A percentile compares a stretch with the other conserved stretches of the same genome.
phyloP scores from a whole-genome alignment of 1,140 invertebrate genomes.

The Apis mellifera region DNA sequence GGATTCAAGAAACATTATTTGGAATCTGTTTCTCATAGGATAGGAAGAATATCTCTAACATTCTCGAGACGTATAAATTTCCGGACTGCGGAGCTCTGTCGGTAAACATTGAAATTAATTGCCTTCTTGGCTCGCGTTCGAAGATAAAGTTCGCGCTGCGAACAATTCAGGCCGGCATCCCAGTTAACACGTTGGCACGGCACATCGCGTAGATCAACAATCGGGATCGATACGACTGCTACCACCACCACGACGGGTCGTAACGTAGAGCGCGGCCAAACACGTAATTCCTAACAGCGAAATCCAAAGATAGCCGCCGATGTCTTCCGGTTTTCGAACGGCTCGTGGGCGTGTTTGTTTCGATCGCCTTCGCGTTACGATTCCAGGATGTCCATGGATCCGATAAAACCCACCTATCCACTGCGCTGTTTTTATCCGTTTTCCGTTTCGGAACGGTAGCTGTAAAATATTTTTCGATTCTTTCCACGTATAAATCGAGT shows the following conservation, averaged over 20 bases:
- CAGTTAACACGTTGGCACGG: constrained; percentile 3
- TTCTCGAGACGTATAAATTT: not conserved
- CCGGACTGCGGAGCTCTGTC: not conserved
- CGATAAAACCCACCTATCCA: not conserved
- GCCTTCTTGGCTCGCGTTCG: not conserved
- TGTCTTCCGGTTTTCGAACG: constrained; percentile 18
- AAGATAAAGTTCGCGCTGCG: no score
- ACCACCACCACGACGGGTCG: not conserved
- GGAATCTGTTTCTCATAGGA: no score
- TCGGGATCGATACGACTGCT: not conserved
- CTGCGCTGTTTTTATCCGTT: not conserved
- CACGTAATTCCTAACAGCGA: constrained; percentile 10
- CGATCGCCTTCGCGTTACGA: not conserved
- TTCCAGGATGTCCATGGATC: not conserved
- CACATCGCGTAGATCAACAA: constrained; percentile 7
- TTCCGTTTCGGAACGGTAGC: not conserved
- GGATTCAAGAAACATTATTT: no score
- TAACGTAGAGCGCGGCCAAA: constrained; percentile 41
- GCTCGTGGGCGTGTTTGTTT: not conserved
- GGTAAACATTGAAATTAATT: constrained; percentile 15
- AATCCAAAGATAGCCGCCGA: constrained; percentile 37
- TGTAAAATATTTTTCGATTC: not conserved
- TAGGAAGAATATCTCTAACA: not conserved
- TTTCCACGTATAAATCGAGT: no score
- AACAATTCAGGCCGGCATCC: no score